These are phyloP conservation scores for Lypha dubia DNA, from an alignment of 2,888 invertebrate species.

Conservation along the genomic window DNA sequence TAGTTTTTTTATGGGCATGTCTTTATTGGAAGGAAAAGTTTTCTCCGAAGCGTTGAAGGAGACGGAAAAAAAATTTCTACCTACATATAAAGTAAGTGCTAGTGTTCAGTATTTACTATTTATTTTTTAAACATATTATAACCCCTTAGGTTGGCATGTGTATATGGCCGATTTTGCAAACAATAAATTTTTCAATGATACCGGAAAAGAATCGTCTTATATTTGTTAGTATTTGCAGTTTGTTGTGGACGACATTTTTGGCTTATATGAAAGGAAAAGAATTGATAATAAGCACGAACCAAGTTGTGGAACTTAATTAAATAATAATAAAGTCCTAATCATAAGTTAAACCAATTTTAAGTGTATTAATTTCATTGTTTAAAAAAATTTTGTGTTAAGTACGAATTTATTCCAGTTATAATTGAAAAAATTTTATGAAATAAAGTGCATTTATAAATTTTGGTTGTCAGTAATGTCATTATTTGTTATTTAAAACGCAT, in stretches of 20 bases:
- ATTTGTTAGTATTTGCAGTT: slow-evolving; percentile 88
- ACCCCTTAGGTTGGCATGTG: slow-evolving; percentile 84
- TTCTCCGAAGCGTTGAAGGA: slow-evolving; percentile 87
- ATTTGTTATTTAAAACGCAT: neutral
- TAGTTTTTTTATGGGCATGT: slow-evolving; percentile 91
- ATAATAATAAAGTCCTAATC: too few species aligned
- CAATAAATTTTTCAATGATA: slow-evolving; percentile 89
- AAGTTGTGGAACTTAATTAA: too few species aligned
- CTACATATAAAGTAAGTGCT: slow-evolving; percentile 85
- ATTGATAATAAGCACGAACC: slow-evolving; percentile 74
- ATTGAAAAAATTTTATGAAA: slow-evolving; percentile 16
- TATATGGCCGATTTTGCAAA: slow-evolving; percentile 90
- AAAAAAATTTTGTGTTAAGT: slow-evolving; percentile 12
- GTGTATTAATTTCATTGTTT: neutral
- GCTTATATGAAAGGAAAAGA: slow-evolving; percentile 89
- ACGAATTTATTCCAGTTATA: neutral
- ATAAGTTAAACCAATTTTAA: slow-evolving; percentile 38
- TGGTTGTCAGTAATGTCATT: neutral
- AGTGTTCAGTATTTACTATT: neutral
- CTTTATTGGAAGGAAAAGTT: slow-evolving; percentile 87
- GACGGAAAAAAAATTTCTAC: slow-evolving; percentile 88
- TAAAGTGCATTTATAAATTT: slow-evolving; percentile 70
- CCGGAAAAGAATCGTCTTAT: slow-evolving; percentile 89
- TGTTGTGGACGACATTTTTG: slow-evolving; percentile 90
- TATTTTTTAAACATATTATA: neutral